Base-by-base conservation (phyloP, 2,113 vertebrate species). In the Corydoras sp. region DNA sequence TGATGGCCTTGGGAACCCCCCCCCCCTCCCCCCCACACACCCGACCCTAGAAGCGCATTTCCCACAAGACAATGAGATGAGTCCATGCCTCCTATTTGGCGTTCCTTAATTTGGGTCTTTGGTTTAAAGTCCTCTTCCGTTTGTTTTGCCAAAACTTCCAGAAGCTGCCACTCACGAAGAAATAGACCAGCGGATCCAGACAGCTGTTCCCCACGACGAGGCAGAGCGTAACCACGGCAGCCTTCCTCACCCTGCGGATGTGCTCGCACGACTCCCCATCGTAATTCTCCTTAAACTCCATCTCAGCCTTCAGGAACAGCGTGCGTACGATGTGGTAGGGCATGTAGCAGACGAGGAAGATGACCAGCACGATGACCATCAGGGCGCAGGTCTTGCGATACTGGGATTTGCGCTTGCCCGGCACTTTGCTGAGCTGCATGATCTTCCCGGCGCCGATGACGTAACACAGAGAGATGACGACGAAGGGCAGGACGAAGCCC, bases 81-180 rank as follows among this genome's bases (percentile, higher is more conserved):
- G 18, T 24, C 18, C 18, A 24, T 24, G 18, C 18, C 18, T 24
- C 18, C 18, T 24, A 24, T 24, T 24, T 24, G 18, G 1, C 18
- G 18, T 24, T 24, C 18, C 18, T 24, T 1, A 24, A 24, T 24
- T 24, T 43, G 35, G 35, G 35, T 8, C 35, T 43, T 24, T 24
- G 18, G 18, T 24, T 24, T 24, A 24, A 24, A 24, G 18, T 24
- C 35, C 35, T 43, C 0, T 11, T 30, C 12, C 48, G 62, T 11
- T 77, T 48, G 14, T 62, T 70, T 6, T 54, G 13, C 71, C 68
- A 79, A 32, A 79, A 81, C 1, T 15, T 62, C 51, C 77, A 55
- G 13, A 93, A 93, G 79, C 86, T 87, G 71, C 92, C 91, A 53
- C 88, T 89, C 1, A 81, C 77, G 1, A 92, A 92, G 43, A 90